Percentiles rank a stretch among this genome's conserved stretches.
Conservation (phyloP, 1,140 invertebrate genomes). For the Neodiprion lecontei region DNA sequence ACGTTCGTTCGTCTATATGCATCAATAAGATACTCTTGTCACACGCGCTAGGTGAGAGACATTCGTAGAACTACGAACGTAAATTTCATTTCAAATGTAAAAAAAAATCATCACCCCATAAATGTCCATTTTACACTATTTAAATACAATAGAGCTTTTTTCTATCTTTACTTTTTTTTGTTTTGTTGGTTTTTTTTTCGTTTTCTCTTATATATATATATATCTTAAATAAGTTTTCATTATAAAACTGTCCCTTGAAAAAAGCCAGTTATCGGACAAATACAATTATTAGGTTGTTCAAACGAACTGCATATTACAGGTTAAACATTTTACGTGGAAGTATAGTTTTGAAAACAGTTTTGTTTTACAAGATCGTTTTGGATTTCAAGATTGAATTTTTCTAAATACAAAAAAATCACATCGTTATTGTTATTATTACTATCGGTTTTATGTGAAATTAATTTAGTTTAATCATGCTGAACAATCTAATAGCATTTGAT, state of each 20-base stretch:
- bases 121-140: conserved; percentile 63
- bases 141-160: conserved; percentile 62
- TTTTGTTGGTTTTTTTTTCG: too few species aligned
- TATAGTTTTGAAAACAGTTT: background rate
- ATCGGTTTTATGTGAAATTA: background rate
- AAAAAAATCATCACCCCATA: conserved; percentile 54
- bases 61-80: conserved; percentile 60
- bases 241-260: conserved; percentile 58
- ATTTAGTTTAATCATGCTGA: conserved; percentile 37
- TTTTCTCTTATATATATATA: conserved; percentile 28
- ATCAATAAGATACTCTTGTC: conserved; percentile 53
- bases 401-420: background rate
- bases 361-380: background rate
- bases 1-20: conserved; percentile 35
- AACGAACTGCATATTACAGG: conserved; percentile 35
- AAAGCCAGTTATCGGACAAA: conserved; percentile 56
- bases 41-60: conserved; percentile 61
- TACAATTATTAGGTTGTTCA: conserved; percentile 54
- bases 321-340: background rate
- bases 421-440: background rate
- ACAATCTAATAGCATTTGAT: conserved; percentile 58
- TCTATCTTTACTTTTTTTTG: conserved; percentile 6
- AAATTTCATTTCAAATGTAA: conserved; percentile 60
- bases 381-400: background rate
- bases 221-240: conserved; percentile 60